Conservation (phyloP, 2,113 vertebrate species). For the Craseonycteris thonglongyai region DNA sequence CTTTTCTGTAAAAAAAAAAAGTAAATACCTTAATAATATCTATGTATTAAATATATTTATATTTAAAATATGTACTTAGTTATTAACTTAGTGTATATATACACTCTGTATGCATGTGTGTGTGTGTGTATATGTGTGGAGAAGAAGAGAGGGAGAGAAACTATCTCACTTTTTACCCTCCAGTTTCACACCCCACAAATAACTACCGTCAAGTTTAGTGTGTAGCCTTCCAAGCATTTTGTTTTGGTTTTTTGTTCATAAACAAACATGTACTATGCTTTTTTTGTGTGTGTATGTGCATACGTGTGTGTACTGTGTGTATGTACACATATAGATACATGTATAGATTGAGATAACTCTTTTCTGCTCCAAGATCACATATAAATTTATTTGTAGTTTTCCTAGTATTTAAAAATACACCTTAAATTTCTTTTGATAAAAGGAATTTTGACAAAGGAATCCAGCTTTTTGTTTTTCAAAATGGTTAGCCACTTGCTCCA, state of each 20-base stretch:
- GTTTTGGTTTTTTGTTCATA: neutral
- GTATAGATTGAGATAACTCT: neutral
- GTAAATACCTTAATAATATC: neutral
- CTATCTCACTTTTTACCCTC: neutral
- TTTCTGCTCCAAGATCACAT: neutral
- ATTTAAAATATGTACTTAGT: neutral
- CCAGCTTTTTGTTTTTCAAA: neutral
- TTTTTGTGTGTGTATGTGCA: neutral
- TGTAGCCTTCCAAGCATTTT: neutral
- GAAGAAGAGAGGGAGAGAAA: neutral
- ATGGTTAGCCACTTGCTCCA: neutral
- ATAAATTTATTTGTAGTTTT: neutral
- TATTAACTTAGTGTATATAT: neutral
- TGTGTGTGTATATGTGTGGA: fast-evolving
- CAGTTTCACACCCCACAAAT: neutral
- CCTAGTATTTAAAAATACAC: neutral
- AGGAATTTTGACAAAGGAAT: neutral
- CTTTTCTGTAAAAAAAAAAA: neutral
- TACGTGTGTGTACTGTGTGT: neutral
- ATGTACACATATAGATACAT: neutral
- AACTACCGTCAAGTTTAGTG: neutral
- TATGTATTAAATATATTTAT: neutral
- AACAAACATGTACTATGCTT: neutral
- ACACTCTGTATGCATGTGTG: neutral
- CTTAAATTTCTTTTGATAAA: slow-evolving; percentile 9